Evolutionary conservation across 23 tunicate genomes (phyloP).

Genomic region (Halocynthia aurantium): DNA sequence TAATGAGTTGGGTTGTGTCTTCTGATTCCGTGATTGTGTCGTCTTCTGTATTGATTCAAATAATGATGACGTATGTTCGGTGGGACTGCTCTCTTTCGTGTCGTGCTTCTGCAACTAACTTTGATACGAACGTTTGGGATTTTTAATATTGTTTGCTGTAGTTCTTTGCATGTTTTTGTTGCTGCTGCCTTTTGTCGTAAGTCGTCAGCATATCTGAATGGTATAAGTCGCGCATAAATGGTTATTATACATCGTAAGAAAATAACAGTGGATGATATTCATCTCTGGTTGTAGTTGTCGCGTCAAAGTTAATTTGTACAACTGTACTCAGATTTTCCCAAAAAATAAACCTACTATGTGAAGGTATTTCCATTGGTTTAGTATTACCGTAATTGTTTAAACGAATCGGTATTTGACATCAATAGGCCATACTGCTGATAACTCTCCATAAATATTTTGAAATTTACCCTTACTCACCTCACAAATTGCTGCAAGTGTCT

Average conservation of each 20-base stretch:
- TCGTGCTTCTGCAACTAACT: neutral
- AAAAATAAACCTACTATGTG: no score
- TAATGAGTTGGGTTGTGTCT: neutral
- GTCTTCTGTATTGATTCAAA: neutral
- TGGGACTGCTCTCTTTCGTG: neutral
- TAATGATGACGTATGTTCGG: neutral
- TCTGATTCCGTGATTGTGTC: neutral
- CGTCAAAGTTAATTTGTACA: no score
- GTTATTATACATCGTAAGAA: no score
- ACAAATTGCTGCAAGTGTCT: neutral
- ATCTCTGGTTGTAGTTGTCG: no score
- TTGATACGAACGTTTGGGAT: neutral
- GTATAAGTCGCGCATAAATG: no score
- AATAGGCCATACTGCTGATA: no score
- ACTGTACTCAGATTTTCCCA: no score
- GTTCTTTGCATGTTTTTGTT: neutral
- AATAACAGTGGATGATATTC: no score
- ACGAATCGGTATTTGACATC: neutral
- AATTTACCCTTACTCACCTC: neutral
- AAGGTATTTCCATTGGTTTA: no score
- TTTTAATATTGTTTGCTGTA: neutral
- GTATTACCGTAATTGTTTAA: no score
- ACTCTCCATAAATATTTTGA: neutral
- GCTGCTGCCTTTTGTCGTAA: slow-evolving; percentile 3
- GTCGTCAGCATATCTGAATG: neutral